Base-by-base conservation (phyloP, 1,140 invertebrate genomes). In the Propsilocerus akamusi region DNA sequence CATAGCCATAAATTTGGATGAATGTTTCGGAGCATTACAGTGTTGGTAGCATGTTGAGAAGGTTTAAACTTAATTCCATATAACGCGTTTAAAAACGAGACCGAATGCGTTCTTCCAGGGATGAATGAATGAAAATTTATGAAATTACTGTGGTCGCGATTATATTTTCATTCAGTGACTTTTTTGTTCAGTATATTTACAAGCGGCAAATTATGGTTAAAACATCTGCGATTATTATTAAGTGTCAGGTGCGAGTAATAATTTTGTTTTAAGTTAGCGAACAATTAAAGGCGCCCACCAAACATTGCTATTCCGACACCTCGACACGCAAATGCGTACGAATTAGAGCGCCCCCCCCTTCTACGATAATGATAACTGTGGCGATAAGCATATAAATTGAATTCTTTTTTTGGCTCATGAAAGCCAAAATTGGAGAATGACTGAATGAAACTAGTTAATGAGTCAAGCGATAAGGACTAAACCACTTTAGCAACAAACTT, bases 161-260 rank as follows among this genome's bases (percentile, higher is more conserved):
- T n/a, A n/a, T n/a, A n/a, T n/a, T n/a, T n/a, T n/a, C n/a, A n/a
- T n/a, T n/a, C n/a, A n/a, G n/a, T n/a, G n/a, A n/a, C n/a, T n/a
- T n/a, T n/a, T n/a, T n/a, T n/a, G n/a, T n/a, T n/a, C n/a, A n/a
- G n/a, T n/a, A n/a, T n/a, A n/a, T n/a, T n/a, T n/a, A n/a, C n/a
- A n/a, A n/a, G n/a, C n/a, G n/a, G n/a, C n/a, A n/a, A n/a, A n/a
- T n/a, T n/a, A n/a, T n/a, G n/a, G n/a, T n/a, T n/a, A n/a, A n/a
- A n/a, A n/a, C n/a, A n/a, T n/a, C n/a, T n/a, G n/a, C n/a, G n/a
- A n/a, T n/a, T n/a, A 41, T 41, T 41, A 41, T 41, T 14, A 20
- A 41, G 34, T 41, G 34, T 41, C 34, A 41, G 34, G 34, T 41
- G 34, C 34, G 34, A 41, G 34, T 41, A 14, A 10, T 41, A 41